Percentiles rank a stretch among this genome's conserved stretches.
These are phyloP conservation scores for Toxonevra muliebris DNA, from an alignment of 2,888 invertebrate species.

Conservation along the genomic window DNA sequence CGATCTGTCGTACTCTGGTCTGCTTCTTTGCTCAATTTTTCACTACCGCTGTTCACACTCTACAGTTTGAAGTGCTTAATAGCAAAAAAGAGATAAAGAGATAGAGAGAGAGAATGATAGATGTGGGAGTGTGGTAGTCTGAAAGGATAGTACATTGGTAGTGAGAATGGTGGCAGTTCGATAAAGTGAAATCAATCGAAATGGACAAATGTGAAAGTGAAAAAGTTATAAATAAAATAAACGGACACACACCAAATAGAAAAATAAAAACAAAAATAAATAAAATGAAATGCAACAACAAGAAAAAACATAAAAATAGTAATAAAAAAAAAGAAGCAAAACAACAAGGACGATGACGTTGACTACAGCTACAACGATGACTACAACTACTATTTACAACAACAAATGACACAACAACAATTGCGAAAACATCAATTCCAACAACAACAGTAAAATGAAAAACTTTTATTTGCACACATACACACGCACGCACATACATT, in stretches of 20 bases:
- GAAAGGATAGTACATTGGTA: not conserved
- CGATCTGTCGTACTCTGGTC: too few relatives aligned
- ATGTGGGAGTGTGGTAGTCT: not conserved
- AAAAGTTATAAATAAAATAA: constrained; percentile 29
- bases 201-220: constrained; percentile 27
- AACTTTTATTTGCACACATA: too few relatives aligned
- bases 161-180: not conserved
- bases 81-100: not conserved
- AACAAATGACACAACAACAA: not conserved
- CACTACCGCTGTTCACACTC: too few relatives aligned
- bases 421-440: constrained; percentile 5
- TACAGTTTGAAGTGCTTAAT: not conserved
- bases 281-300: not conserved
- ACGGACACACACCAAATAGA: not conserved
- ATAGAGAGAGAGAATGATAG: not conserved
- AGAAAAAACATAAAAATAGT: not conserved
- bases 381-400: not conserved
- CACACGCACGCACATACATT: too few relatives aligned
- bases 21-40: too few relatives aligned
- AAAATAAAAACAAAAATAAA: too few relatives aligned
- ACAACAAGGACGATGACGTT: not conserved
- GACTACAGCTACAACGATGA: not conserved
- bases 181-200: constrained; percentile 21
- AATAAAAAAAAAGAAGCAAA: not conserved
- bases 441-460: constrained; percentile 9